A percentile compares a stretch with the other conserved stretches of the same genome.
phyloP scores from a whole-genome alignment of 2,888 invertebrate genomes.

The Diaphora mendica region DNA sequence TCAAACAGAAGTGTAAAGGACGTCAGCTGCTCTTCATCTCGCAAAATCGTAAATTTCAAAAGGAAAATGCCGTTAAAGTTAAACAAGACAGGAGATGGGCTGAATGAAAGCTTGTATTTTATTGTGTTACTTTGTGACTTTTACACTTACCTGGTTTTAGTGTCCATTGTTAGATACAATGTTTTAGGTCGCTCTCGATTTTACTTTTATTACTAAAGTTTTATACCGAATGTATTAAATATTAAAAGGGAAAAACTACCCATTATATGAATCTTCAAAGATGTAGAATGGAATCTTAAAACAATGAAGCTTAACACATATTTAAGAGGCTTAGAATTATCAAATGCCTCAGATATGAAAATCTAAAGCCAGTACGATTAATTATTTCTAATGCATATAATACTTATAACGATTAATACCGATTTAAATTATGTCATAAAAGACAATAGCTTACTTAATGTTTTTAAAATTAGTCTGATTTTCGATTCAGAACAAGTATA shows the following conservation, averaged over 20 bases:
- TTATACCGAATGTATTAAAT: background rate
- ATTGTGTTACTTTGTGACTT: conserved; percentile 17
- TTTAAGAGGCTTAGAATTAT: background rate
- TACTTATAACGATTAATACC: background rate
- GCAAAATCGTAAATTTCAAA: conserved; percentile 20
- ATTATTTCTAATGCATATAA: background rate
- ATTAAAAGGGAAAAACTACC: background rate
- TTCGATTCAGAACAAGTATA: too few species aligned
- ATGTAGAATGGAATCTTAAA: background rate
- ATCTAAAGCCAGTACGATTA: background rate
- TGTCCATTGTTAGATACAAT: background rate
- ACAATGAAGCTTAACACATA: background rate
- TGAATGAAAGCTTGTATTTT: conserved; percentile 9
- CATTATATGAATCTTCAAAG: background rate
- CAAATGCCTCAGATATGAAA: background rate
- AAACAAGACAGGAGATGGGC: conserved; percentile 14
- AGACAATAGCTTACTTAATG: background rate
- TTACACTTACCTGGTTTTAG: conserved; percentile 3
- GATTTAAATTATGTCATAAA: background rate
- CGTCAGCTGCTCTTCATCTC: conserved; percentile 23
- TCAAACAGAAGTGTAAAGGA: conserved; percentile 9
- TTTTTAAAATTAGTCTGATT: too few species aligned
- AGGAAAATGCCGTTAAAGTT: conserved; percentile 27
- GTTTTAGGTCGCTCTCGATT: background rate
- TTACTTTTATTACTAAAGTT: background rate